These are phyloP conservation scores for Agrotis clavis DNA, from an alignment of 2,888 invertebrate species.

Conservation along the genomic window DNA sequence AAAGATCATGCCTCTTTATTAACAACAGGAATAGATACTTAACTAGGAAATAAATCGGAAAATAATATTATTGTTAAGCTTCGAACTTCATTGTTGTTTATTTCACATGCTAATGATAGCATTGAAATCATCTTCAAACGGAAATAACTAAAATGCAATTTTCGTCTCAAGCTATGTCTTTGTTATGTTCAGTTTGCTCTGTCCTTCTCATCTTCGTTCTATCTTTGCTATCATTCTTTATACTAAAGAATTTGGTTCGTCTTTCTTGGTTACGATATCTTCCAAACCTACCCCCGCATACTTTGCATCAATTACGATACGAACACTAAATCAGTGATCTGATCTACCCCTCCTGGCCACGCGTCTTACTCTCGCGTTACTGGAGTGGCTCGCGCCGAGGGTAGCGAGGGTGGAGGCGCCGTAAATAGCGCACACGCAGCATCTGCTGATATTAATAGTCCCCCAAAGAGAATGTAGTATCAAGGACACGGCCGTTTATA, in stretches of 20 bases:
- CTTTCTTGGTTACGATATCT: not conserved
- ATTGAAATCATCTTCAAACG: not conserved
- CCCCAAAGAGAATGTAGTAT: conserved; percentile 87
- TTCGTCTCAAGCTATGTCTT: not conserved
- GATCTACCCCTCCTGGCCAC: conserved; percentile 58
- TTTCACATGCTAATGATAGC: not conserved
- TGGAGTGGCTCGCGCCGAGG: conserved; percentile 62
- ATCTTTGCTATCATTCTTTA: not conserved
- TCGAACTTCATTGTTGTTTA: not conserved
- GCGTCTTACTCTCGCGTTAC: conserved; percentile 66
- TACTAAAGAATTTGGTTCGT: not conserved
- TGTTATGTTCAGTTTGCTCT: not conserved
- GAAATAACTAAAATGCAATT: not conserved
- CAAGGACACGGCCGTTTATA: conserved; percentile 88
- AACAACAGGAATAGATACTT: too few relatives aligned
- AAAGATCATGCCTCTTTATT: too few relatives aligned
- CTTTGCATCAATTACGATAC: conserved; percentile 37
- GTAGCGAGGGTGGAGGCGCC: conserved; percentile 76
- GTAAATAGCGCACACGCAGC: conserved; percentile 83
- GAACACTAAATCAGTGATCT: conserved; percentile 58
- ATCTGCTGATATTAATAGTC: conserved; percentile 88
- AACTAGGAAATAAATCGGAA: too few relatives aligned
- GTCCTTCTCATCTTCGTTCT: not conserved
- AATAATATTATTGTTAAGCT: not conserved
- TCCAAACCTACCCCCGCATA: not conserved